A percentile compares a stretch with the other conserved stretches of the same genome.
These are phyloP conservation scores for chimpanzee (Pan troglodytes) DNA, from an alignment of 2,113 vertebrate genomes.

Conservation along the genomic window NHGRI_mPanTro3-v2.1_pri NC_072398.2:164674001-164674500, in stretches of 20 bases:
- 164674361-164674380: not conserved
- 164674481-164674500: not conserved
- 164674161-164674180: not conserved
- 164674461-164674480: not conserved
- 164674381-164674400: not conserved
- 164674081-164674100: not conserved
- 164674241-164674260: not conserved
- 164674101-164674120: not conserved
- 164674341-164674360: not conserved
- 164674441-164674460: not conserved
- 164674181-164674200: not conserved
- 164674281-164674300: not conserved
- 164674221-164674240: not conserved
- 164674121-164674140: not conserved
- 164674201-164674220: not conserved
- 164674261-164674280: not conserved
- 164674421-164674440: not conserved
- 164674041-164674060: not conserved
- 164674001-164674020: not conserved
- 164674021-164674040: not conserved
- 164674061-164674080: not conserved
- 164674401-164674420: not conserved
- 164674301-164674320: not conserved
- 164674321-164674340: not conserved
- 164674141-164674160: slow-evolving; percentile 17